These are phyloP conservation scores for Alcis repandata DNA, from an alignment of 2,888 invertebrate species.

Conservation along the genomic window DNA sequence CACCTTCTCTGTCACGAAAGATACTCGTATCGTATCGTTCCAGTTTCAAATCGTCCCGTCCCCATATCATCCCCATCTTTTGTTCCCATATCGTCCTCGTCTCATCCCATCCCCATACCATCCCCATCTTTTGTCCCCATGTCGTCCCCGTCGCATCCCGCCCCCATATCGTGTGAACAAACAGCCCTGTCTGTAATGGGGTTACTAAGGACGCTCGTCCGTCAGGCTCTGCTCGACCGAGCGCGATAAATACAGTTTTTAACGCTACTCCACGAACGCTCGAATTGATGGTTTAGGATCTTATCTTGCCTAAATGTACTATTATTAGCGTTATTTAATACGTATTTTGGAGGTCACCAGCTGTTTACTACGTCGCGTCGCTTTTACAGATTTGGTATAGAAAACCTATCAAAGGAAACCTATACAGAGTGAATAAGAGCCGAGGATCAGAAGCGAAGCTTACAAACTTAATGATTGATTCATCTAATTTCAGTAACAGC, in stretches of 20 bases:
- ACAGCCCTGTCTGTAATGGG: conserved; percentile 25
- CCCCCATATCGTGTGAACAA: no score
- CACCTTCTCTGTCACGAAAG: no score
- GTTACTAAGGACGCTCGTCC: conserved; percentile 30
- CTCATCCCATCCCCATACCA: no score
- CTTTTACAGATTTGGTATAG: no score
- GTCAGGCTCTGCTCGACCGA: conserved; percentile 32
- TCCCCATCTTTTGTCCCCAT: no score
- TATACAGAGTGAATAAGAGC: no score
- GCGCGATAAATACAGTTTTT: conserved; percentile 43
- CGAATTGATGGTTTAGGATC: conserved; percentile 10
- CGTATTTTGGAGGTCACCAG: background rate
- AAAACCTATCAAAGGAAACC: no score
- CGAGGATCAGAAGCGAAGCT: no score
- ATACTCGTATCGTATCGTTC: background rate
- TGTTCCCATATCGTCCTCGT: background rate
- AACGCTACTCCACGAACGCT: conserved; percentile 15
- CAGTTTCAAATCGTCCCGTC: background rate
- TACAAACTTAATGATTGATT: background rate
- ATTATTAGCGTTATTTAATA: background rate
- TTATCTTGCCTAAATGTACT: background rate
- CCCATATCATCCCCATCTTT: background rate
- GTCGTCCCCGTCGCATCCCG: background rate
- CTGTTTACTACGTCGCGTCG: no score
- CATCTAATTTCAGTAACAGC: background rate